Evolutionary conservation across 2,797 vertebrate species (phyloP).

Genomic region (Enteromius viviparus): DNA sequence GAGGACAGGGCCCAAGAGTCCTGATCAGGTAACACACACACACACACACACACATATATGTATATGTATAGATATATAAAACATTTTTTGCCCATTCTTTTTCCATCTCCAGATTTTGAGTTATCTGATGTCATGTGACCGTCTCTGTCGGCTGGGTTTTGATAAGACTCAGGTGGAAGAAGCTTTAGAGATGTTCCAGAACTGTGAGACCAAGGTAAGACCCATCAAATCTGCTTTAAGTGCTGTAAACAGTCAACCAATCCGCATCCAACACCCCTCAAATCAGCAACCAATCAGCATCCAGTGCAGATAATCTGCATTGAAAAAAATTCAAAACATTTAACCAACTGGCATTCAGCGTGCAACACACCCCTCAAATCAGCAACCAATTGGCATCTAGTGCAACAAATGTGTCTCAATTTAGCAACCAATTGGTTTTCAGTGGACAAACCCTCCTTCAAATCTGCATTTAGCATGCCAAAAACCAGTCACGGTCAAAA

Average conservation of each 20-base stretch:
- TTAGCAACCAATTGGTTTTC: too few species aligned
- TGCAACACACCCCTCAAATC: too few species aligned
- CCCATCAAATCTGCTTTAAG: background rate
- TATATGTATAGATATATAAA: background rate
- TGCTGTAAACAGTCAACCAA: background rate
- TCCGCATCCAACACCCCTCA: background rate
- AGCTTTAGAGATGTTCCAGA: conserved; percentile 97
- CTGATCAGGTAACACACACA: conserved; percentile 80
- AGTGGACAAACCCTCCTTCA: background rate
- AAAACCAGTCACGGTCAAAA: background rate
- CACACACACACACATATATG: too few species aligned
- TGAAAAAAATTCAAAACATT: too few species aligned
- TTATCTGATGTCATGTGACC: conserved; percentile 86
- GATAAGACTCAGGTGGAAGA: conserved; percentile 92
- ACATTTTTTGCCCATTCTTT: background rate
- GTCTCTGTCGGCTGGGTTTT: conserved; percentile 86
- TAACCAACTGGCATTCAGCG: too few species aligned
- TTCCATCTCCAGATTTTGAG: conserved; percentile 81
- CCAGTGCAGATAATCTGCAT: background rate
- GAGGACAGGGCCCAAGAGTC: conserved; percentile 86
- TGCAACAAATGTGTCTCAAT: too few species aligned
- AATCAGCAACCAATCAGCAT: background rate
- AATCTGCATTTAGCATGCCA: background rate
- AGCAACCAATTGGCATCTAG: too few species aligned
- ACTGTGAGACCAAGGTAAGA: conserved; percentile 91